phyloP scores from a whole-genome alignment of 2,888 invertebrate genomes.

The Odontocerum albicorne region DNA sequence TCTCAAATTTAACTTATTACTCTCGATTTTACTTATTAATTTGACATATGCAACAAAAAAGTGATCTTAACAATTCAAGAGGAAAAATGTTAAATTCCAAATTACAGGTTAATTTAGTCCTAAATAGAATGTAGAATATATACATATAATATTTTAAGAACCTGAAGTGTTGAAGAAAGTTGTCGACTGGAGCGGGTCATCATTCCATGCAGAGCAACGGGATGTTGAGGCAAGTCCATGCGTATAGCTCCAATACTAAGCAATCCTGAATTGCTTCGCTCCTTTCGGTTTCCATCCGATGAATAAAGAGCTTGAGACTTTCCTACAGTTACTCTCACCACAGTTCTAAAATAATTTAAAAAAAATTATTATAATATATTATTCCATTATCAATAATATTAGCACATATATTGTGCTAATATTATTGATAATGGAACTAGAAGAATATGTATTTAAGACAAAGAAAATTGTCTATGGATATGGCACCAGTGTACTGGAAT shows the following conservation, averaged over 20 bases:
- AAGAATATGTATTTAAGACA: background rate
- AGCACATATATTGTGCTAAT: background rate
- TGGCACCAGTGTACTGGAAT: too few species aligned
- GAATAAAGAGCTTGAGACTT: conserved; percentile 92
- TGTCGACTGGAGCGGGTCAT: conserved; percentile 94
- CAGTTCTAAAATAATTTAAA: conserved; percentile 63
- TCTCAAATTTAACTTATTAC: too few species aligned
- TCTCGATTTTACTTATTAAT: too few species aligned
- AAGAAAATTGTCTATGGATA: too few species aligned
- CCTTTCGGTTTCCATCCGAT: conserved; percentile 63
- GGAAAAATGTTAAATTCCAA: too few species aligned
- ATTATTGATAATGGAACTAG: background rate
- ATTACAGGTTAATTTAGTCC: too few species aligned
- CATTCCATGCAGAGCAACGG: conserved; percentile 97
- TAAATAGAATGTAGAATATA: too few species aligned
- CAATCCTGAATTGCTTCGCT: conserved; percentile 79
- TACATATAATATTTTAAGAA: too few species aligned
- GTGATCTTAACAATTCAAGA: too few species aligned
- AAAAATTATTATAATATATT: background rate
- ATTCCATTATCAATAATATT: too few species aligned
- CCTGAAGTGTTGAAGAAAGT: conserved; percentile 89
- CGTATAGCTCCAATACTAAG: conserved; percentile 87
- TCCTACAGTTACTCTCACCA: conserved; percentile 89
- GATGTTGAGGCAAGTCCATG: conserved; percentile 97
- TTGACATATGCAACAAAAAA: too few species aligned